These are phyloP conservation scores for Cranoglanis bouderius DNA, from an alignment of 2,113 vertebrate genomes.

Conservation along the genomic window DNA sequence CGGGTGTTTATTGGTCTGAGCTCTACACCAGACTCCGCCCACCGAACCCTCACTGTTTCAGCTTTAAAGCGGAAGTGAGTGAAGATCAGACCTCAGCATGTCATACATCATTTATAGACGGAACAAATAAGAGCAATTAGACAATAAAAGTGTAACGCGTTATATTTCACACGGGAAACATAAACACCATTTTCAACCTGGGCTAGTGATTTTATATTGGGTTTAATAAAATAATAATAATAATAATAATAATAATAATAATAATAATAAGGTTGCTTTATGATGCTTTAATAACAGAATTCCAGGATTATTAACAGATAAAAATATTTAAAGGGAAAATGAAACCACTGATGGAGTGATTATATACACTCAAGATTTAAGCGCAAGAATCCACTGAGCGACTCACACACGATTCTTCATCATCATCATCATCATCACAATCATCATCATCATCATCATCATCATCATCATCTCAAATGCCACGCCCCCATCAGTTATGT, in stretches of 20 bases:
- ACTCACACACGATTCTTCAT: background rate
- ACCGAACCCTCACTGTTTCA: no score
- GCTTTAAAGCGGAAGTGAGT: background rate
- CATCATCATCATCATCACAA: background rate
- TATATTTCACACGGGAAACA: background rate
- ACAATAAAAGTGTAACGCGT: no score
- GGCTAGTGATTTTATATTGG: background rate
- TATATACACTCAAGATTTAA: background rate
- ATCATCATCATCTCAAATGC: background rate
- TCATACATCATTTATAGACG: background rate
- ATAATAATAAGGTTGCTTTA: no score
- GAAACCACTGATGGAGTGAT: background rate
- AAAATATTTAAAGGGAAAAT: background rate
- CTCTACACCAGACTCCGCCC: background rate
- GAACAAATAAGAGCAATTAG: no score
- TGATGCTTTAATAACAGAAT: background rate
- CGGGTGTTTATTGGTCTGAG: background rate
- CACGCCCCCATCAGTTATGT: no score
- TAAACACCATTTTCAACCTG: background rate
- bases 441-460: background rate
- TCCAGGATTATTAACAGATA: background rate
- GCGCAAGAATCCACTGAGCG: background rate
- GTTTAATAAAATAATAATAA: background rate
- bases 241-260: background rate
- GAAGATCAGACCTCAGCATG: background rate